phyloP scores from a whole-genome alignment of 2,797 vertebrate species.

The Emys orbicularis region DNA sequence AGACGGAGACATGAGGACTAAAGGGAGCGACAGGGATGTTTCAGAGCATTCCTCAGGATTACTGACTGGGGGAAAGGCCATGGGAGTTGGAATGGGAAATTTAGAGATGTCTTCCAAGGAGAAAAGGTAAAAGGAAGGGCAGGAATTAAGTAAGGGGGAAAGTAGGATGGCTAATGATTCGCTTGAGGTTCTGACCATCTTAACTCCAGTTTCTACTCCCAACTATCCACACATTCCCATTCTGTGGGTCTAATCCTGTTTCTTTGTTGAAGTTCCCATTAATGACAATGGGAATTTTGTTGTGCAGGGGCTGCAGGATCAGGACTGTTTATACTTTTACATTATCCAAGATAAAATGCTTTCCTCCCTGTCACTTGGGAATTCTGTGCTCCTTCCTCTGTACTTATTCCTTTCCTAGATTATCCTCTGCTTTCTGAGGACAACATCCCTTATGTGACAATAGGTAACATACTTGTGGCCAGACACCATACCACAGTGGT shows the following conservation, averaged over 20 bases:
- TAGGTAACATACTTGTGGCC: neutral
- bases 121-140: neutral
- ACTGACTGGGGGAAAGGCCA: fast-evolving
- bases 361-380: neutral
- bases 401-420: neutral
- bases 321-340: neutral
- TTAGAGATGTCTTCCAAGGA: neutral
- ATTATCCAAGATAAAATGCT: neutral
- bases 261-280: fast-evolving
- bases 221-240: fast-evolving
- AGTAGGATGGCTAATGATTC: neutral
- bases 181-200: neutral
- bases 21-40: neutral
- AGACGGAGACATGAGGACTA: neutral
- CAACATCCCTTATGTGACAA: neutral
- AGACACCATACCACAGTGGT: neutral
- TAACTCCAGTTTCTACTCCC: neutral
- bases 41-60: neutral
- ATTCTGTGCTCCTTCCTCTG: fast-evolving
- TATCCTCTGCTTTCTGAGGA: neutral
- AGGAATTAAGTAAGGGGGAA: fast-evolving
- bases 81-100: neutral
- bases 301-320: fast-evolving
- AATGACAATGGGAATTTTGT: neutral
- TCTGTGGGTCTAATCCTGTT: fast-evolving